Conservation (phyloP, 2,113 vertebrate species). For the Vombatus ursinus region DNA sequence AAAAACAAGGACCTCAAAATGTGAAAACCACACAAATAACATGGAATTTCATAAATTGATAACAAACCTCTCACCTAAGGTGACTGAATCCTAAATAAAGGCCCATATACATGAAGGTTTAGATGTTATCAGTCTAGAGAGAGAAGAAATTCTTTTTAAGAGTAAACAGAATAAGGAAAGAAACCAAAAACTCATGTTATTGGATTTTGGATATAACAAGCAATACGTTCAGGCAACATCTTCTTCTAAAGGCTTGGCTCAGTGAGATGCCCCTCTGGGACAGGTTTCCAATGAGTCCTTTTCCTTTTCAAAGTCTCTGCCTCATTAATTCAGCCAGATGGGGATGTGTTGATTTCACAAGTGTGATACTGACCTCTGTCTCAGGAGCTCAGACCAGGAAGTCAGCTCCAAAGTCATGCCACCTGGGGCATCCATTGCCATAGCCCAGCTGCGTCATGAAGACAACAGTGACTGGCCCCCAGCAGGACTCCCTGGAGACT, state of each 20-base stretch:
- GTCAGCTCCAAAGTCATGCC: fast-evolving
- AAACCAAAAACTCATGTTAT: background rate
- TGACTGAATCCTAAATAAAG: background rate
- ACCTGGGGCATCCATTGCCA: background rate
- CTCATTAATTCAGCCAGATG: background rate
- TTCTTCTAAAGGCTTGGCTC: background rate
- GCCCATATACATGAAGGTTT: background rate
- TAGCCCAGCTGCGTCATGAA: fast-evolving
- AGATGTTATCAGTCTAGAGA: background rate
- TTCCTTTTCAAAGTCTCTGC: background rate
- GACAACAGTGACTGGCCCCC: background rate
- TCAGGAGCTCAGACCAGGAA: background rate
- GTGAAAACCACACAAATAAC: background rate
- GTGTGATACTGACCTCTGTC: background rate
- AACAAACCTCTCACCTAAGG: background rate
- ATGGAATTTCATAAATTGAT: background rate
- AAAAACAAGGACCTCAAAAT: constrained; percentile 4
- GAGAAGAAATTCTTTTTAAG: background rate
- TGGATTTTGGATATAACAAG: background rate
- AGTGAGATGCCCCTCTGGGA: no score
- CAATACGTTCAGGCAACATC: background rate
- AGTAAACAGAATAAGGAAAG: background rate
- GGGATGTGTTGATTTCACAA: fast-evolving
- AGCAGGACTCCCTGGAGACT: background rate
- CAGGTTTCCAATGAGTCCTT: background rate